Evolutionary conservation across 2,113 vertebrate genomes (phyloP).

Genomic region (Tragelaphus imberbis): DNA sequence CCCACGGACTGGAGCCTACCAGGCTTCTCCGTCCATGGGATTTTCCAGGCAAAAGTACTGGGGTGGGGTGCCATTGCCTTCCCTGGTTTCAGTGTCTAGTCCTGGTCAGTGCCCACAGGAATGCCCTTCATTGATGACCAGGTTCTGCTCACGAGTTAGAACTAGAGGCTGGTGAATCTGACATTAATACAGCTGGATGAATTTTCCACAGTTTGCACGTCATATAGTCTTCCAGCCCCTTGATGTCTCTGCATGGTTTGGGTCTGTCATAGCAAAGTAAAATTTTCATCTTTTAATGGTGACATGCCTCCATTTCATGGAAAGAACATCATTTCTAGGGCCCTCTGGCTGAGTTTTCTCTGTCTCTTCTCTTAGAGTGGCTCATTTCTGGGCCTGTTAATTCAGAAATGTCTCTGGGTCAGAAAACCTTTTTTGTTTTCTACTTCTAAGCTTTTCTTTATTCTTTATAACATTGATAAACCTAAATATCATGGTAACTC

Average conservation of each 20-base stretch:
- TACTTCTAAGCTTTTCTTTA: neutral
- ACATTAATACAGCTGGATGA: neutral
- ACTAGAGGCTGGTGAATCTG: neutral
- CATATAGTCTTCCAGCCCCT: neutral
- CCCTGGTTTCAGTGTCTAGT: neutral
- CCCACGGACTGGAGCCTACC: too few relatives aligned
- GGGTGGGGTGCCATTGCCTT: too few relatives aligned
- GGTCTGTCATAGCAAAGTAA: neutral
- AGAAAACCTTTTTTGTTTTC: neutral
- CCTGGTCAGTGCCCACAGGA: neutral
- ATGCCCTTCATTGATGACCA: too few relatives aligned
- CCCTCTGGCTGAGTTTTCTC: neutral
- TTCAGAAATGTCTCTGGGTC: neutral
- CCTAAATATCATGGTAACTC: neutral
- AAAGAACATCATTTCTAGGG: neutral
- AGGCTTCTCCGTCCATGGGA: too few relatives aligned
- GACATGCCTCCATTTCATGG: neutral
- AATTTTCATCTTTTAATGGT: neutral
- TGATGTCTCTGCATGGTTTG: neutral
- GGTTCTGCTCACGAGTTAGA: neutral
- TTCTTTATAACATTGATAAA: neutral
- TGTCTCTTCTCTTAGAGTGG: neutral
- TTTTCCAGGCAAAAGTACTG: too few relatives aligned
- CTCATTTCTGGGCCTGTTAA: neutral
- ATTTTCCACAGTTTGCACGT: neutral